Conservation (phyloP, 2,113 vertebrate species). For the Coturnix japonica region DNA sequence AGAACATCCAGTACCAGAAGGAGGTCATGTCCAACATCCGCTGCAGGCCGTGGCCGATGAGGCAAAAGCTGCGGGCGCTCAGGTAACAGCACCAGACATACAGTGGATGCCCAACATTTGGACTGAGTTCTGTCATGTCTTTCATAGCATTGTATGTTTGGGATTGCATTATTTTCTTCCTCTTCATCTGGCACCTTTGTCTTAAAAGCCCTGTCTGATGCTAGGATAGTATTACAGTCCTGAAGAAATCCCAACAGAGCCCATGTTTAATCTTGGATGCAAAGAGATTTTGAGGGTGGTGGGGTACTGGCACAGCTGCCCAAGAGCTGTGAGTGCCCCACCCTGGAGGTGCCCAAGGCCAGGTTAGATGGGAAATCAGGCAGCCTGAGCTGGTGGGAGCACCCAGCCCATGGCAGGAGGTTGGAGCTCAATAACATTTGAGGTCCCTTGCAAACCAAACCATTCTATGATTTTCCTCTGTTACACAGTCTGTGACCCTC, state of each 20-base stretch:
- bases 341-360: no score
- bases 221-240: background rate
- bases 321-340: no score
- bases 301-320: no score
- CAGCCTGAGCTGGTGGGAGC: no score
- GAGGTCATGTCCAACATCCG: conserved; percentile 94
- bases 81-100: conserved; percentile 78
- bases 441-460: no score
- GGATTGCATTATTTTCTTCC: fast-evolving
- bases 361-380: no score
- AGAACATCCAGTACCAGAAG: conserved; percentile 98
- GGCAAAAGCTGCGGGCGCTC: conserved; percentile 90
- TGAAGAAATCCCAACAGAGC: background rate
- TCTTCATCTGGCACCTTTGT: background rate
- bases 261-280: background rate
- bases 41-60: conserved; percentile 93
- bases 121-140: background rate
- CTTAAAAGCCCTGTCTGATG: background rate
- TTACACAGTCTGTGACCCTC: background rate
- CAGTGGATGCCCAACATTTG: background rate
- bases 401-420: no score
- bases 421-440: no score
- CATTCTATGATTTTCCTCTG: background rate
- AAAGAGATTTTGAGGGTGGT: background rate
- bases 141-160: background rate